A percentile compares a stretch with the other conserved stretches of the same genome.
These are phyloP conservation scores for Callopanchax toddi DNA, from an alignment of 2,113 vertebrate species.

Conservation along the genomic window DNA sequence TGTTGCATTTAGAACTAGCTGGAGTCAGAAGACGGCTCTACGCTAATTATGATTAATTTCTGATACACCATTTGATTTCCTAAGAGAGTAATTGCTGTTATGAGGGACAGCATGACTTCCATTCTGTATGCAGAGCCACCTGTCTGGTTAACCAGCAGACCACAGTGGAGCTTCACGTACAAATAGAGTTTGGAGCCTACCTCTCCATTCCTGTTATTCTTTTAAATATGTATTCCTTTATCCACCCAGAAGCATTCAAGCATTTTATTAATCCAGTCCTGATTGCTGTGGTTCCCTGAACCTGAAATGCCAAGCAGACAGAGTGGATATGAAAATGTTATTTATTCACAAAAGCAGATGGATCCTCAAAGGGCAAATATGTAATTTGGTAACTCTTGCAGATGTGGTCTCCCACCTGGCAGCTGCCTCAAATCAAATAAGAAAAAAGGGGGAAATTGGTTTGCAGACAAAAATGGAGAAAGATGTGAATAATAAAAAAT, in stretches of 20 bases:
- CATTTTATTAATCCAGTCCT: slow-evolving; percentile 51
- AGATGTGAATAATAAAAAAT: slow-evolving; percentile 15
- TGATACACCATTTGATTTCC: slow-evolving; percentile 6
- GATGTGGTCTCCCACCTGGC: slow-evolving; percentile 34
- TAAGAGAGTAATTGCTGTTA: slow-evolving; percentile 6
- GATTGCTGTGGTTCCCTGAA: slow-evolving; percentile 48
- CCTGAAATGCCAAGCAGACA: slow-evolving; percentile 57
- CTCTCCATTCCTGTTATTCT: slow-evolving; percentile 55
- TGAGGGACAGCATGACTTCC: background rate
- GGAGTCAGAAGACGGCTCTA: no score
- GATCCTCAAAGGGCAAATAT: slow-evolving; percentile 69
- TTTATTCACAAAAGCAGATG: slow-evolving; percentile 58
- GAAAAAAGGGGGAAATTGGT: slow-evolving; percentile 20
- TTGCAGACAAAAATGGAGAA: slow-evolving; percentile 22
- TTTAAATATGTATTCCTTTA: slow-evolving; percentile 18
- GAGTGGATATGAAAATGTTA: slow-evolving; percentile 56
- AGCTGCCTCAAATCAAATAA: slow-evolving; percentile 26
- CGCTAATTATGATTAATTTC: no score
- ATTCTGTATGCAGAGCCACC: slow-evolving; percentile 17
- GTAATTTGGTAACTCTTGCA: slow-evolving; percentile 54
- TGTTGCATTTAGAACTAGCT: no score
- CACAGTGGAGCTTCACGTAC: slow-evolving; percentile 17
- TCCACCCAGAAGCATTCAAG: slow-evolving; percentile 50
- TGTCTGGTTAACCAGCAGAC: slow-evolving; percentile 10
- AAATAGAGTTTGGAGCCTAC: slow-evolving; percentile 31